Evolutionary conservation across 2,888 invertebrate genomes (phyloP).

Genomic region (Lithosia quadra): DNA sequence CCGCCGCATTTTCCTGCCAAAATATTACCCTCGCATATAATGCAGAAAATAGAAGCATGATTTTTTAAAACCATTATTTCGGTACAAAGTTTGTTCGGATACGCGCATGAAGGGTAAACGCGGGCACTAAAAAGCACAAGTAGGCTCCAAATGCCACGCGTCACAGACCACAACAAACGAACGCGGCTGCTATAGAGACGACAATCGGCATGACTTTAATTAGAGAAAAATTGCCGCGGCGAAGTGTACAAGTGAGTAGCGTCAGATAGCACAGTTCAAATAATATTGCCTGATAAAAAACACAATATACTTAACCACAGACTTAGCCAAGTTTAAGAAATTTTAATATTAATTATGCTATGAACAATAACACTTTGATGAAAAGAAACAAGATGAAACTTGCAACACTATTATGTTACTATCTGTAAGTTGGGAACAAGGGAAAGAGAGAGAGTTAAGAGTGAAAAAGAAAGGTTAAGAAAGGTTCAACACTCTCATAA

Average conservation of each 20-base stretch:
- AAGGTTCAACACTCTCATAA: too few relatives aligned
- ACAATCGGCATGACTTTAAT: conserved; percentile 87
- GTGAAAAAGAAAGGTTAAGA: too few relatives aligned
- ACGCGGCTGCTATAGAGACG: conserved; percentile 70
- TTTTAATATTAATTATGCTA: too few relatives aligned
- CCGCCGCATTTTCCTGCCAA: conserved; percentile 46
- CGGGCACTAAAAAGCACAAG: conserved; percentile 85
- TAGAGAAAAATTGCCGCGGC: conserved; percentile 84
- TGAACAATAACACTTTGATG: too few relatives aligned
- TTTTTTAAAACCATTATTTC: conserved; percentile 69
- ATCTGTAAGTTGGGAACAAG: too few relatives aligned
- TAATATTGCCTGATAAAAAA: background rate
- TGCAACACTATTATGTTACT: too few relatives aligned
- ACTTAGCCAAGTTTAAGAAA: background rate
- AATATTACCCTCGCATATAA: conserved; percentile 58
- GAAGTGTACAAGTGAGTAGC: conserved; percentile 73
- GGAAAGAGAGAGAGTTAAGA: too few relatives aligned
- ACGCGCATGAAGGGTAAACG: conserved; percentile 78
- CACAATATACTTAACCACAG: background rate
- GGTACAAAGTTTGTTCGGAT: conserved; percentile 62
- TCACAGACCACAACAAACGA: conserved; percentile 83
- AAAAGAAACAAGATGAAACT: too few relatives aligned
- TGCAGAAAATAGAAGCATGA: conserved; percentile 64
- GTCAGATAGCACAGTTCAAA: conserved; percentile 49
- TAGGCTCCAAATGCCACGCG: conserved; percentile 81